These are phyloP conservation scores for Pegea sp. DNA, from an alignment of 23 tunicate species.

Conservation along the genomic window DNA sequence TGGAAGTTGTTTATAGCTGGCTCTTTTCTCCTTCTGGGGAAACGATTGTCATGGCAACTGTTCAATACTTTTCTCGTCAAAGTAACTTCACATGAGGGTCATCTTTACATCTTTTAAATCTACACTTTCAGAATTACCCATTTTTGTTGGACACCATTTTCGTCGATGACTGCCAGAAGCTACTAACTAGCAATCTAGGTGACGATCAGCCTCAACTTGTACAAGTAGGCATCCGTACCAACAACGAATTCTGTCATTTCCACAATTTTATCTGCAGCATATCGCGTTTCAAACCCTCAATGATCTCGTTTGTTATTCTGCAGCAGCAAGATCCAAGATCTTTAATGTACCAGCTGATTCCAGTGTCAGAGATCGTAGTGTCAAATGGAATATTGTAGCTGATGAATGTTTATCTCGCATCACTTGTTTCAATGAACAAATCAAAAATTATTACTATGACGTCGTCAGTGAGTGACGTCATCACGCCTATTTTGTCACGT, in stretches of 20 bases:
- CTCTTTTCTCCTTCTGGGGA: slow-evolving; percentile 17
- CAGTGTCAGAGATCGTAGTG: slow-evolving; percentile 7
- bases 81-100: slow-evolving; percentile 1
- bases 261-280: slow-evolving; percentile 17
- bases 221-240: slow-evolving; percentile 9
- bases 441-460: slow-evolving; percentile 8
- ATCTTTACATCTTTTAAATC: not conserved
- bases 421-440: slow-evolving; percentile 3
- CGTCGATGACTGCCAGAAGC: slow-evolving; percentile 30
- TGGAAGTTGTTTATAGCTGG: slow-evolving; percentile 46
- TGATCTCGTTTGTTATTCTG: slow-evolving; percentile 8
- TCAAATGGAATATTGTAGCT: slow-evolving; percentile 29
- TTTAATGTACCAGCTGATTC: slow-evolving; percentile 11
- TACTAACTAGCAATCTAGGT: slow-evolving; percentile 18
- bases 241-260: not conserved
- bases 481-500: too few species aligned
- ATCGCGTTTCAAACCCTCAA: slow-evolving; percentile 51
- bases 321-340: slow-evolving; percentile 18
- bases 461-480: slow-evolving; percentile 9
- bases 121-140: slow-evolving; percentile 10
- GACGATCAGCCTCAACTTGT: slow-evolving; percentile 21
- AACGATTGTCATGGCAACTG: slow-evolving; percentile 33
- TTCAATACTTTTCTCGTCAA: slow-evolving; percentile 31
- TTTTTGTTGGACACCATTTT: slow-evolving; percentile 48
- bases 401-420: slow-evolving; percentile 32